phyloP scores from a whole-genome alignment of 2,888 invertebrate species.

The Nudaria mundana region DNA sequence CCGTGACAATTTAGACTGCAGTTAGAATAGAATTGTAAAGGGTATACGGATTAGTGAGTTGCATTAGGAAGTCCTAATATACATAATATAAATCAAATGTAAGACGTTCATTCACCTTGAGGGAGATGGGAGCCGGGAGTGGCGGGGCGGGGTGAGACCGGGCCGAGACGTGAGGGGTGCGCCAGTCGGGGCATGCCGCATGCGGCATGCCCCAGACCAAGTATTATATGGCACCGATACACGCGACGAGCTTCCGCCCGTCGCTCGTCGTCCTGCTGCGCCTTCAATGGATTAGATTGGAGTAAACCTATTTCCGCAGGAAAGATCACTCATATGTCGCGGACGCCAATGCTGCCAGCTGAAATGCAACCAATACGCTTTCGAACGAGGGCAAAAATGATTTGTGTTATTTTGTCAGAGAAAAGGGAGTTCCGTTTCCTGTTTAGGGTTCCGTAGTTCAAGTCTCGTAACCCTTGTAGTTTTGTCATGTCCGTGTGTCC shows the following conservation, averaged over 20 bases:
- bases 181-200: slow-evolving; percentile 4
- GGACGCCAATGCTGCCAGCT: slow-evolving; percentile 7
- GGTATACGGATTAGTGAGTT: slow-evolving; percentile 15
- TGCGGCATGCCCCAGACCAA: slow-evolving; percentile 11
- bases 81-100: slow-evolving; percentile 50
- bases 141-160: slow-evolving; percentile 10
- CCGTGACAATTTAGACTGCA: too few species aligned
- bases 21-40: too few species aligned
- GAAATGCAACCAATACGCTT: too few species aligned
- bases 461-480: too few species aligned
- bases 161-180: slow-evolving; percentile 13
- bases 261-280: slow-evolving; percentile 19
- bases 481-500: too few species aligned
- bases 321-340: slow-evolving; percentile 13
- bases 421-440: background rate
- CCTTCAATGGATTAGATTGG: slow-evolving; percentile 23
- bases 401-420: background rate
- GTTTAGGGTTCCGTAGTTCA: too few species aligned
- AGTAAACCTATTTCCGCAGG: slow-evolving; percentile 15
- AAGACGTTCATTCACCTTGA: slow-evolving; percentile 65
- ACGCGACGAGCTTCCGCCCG: slow-evolving; percentile 35
- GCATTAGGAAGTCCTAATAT: slow-evolving; percentile 37
- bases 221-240: slow-evolving; percentile 31
- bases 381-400: slow-evolving; percentile 1
- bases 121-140: slow-evolving; percentile 36